Conservation (phyloP, 2,113 vertebrate genomes). For the Sakesphorus luctuosus region DNA sequence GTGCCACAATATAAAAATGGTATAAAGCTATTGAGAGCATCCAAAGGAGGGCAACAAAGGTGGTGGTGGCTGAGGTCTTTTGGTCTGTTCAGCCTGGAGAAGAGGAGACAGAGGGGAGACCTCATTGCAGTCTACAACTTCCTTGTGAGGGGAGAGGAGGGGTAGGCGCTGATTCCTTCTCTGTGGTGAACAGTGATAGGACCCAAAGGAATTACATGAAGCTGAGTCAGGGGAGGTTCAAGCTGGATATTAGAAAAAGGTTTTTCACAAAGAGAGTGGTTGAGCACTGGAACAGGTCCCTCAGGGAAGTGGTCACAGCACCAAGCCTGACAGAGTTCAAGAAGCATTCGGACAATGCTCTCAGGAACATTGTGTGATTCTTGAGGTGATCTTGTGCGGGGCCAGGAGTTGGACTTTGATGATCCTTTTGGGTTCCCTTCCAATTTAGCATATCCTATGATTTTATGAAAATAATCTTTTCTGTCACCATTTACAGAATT, state of each 20-base stretch:
- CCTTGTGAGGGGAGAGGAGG: background rate
- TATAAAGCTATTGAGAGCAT: background rate
- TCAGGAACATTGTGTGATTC: accelerated
- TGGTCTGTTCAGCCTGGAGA: background rate
- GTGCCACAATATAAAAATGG: background rate
- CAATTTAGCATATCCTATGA: background rate
- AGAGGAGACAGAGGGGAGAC: background rate
- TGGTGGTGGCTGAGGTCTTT: accelerated
- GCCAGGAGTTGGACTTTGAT: too few relatives aligned
- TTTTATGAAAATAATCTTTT: background rate
- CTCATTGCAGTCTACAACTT: background rate
- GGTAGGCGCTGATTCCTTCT: background rate
- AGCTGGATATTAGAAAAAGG: background rate
- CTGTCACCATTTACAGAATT: background rate
- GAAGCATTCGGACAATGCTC: background rate
- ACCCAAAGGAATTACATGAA: background rate
- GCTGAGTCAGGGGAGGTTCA: background rate
- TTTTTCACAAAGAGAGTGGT: background rate
- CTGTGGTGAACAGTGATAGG: background rate
- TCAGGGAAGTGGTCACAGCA: background rate
- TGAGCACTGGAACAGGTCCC: background rate
- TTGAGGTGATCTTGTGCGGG: background rate
- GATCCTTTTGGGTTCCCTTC: background rate
- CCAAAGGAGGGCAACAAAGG: background rate
- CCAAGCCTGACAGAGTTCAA: background rate